Conservation (phyloP, 2,797 vertebrate genomes). For the Artibeus jamaicensis region DNA sequence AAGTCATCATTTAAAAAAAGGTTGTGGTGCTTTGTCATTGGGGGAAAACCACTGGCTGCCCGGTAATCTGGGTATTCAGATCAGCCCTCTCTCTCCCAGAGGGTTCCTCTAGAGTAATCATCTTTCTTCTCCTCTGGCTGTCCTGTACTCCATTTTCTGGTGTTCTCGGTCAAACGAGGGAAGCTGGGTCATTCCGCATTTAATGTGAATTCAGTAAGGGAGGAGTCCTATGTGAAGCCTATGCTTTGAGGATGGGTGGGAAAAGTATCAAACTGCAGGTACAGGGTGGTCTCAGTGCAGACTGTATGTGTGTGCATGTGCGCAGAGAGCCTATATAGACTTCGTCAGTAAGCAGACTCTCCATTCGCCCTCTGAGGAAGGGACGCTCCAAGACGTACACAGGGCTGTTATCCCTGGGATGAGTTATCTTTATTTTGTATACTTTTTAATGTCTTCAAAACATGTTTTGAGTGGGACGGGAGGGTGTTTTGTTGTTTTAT, state of each 20-base stretch:
- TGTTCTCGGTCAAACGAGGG: not conserved
- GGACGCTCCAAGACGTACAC: too few species aligned
- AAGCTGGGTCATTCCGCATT: not conserved
- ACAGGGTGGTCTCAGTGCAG: fast-evolving
- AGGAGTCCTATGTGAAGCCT: not conserved
- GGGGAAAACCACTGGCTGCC: not conserved
- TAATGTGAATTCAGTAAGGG: not conserved
- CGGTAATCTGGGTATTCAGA: not conserved
- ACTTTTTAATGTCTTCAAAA: not conserved
- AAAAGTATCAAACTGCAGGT: fast-evolving
- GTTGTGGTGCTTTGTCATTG: not conserved
- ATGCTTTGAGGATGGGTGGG: fast-evolving
- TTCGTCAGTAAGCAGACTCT: fast-evolving
- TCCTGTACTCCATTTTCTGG: not conserved
- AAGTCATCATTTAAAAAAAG: not conserved
- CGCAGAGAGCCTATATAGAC: fast-evolving
- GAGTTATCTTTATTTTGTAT: not conserved
- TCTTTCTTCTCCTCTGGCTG: not conserved
- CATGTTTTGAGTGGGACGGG: not conserved
- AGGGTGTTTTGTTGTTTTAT: not conserved
- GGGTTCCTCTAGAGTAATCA: not conserved
- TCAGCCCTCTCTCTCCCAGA: not conserved
- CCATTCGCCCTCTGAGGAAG: not conserved
- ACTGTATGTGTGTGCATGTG: fast-evolving
- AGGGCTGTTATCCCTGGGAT: not conserved